Evolutionary conservation across 2,113 vertebrate species (phyloP).

Genomic region (Cyphomyrus discorhynchus): DNA sequence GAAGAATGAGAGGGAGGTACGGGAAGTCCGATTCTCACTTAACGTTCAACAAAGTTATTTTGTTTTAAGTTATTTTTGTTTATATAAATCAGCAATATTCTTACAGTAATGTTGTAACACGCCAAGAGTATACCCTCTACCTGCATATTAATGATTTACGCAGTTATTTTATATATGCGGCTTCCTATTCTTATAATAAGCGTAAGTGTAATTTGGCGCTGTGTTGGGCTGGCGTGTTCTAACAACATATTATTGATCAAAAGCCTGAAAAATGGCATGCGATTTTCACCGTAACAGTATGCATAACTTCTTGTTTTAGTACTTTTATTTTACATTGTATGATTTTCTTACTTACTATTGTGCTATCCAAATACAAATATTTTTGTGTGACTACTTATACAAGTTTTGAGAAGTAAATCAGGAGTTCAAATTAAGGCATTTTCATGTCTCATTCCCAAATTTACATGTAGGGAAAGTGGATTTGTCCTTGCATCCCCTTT

Average conservation of each 20-base stretch:
- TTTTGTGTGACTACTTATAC: neutral
- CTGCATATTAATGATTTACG: neutral
- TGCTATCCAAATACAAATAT: neutral
- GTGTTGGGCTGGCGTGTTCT: neutral
- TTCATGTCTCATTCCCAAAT: neutral
- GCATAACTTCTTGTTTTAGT: neutral
- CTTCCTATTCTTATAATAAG: neutral
- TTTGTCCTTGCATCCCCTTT: neutral
- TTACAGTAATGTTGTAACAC: neutral
- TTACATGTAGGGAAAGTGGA: conserved; percentile 15
- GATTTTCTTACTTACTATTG: neutral
- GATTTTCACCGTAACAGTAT: neutral
- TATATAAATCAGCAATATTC: neutral
- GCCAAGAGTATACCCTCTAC: neutral
- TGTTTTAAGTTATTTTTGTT: neutral
- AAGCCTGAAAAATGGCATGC: neutral
- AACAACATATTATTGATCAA: neutral
- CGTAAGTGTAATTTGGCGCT: neutral
- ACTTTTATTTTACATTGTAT: neutral
- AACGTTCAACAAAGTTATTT: neutral
- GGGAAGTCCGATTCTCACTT: neutral
- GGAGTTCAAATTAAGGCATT: conserved; percentile 1
- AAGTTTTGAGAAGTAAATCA: neutral
- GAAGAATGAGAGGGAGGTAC: neutral
- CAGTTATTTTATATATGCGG: neutral